Conservation (phyloP, 92 coral and sea anemone species). For the Epizoanthus fatuus region DNA sequence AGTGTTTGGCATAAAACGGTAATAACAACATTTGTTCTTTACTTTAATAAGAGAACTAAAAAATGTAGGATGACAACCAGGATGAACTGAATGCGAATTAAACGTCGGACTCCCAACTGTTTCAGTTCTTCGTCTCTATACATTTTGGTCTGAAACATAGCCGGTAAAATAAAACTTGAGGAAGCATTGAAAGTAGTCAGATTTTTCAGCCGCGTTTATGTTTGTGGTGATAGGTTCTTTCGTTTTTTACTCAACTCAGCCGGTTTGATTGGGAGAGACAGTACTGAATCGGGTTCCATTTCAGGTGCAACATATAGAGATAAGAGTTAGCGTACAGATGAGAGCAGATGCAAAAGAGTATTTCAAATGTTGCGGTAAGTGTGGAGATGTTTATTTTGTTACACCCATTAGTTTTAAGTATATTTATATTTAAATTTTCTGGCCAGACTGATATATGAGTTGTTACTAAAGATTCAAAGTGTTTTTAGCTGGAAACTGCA, state of each 20-base stretch:
- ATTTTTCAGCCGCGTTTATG: too few relatives aligned
- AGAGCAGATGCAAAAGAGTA: slow-evolving; percentile 32
- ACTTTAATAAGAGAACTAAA: not conserved
- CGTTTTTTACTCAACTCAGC: not conserved
- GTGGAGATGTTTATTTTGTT: not conserved
- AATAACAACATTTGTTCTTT: not conserved
- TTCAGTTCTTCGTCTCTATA: too few relatives aligned
- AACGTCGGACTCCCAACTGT: not conserved
- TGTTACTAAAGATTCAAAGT: too few relatives aligned
- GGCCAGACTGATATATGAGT: too few relatives aligned
- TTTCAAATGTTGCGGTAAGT: slow-evolving; percentile 39
- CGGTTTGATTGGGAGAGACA: too few relatives aligned
- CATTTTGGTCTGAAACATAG: too few relatives aligned
- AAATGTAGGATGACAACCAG: not conserved
- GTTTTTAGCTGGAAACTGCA: too few relatives aligned
- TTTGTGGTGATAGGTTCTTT: too few relatives aligned
- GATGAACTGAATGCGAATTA: not conserved
- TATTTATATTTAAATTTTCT: too few relatives aligned
- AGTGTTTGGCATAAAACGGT: slow-evolving; percentile 1
- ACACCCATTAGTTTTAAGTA: too few relatives aligned
- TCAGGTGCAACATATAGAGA: not conserved
- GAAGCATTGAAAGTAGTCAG: too few relatives aligned
- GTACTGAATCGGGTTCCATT: not conserved
- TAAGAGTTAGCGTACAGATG: slow-evolving; percentile 5
- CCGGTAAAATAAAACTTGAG: too few relatives aligned